Evolutionary conservation across 2,797 vertebrate genomes (phyloP).

Genomic region (Acrossocheilus wenchowensis): DNA sequence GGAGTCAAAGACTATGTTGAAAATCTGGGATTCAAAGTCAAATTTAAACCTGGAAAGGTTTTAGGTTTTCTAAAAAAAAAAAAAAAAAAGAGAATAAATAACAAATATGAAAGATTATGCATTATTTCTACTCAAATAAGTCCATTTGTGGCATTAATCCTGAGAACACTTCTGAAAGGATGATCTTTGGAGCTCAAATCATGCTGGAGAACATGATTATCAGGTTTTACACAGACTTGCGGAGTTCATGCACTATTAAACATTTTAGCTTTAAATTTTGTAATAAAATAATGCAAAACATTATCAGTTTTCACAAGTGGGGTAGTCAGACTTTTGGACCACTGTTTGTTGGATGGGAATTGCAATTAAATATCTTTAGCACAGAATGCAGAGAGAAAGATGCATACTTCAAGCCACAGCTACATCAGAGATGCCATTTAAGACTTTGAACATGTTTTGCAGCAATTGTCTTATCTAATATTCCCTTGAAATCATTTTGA

Average conservation of each 20-base stretch:
- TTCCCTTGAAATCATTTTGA: neutral
- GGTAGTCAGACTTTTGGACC: neutral
- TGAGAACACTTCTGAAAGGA: neutral
- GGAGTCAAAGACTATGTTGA: neutral
- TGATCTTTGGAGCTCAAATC: neutral
- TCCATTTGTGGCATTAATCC: neutral
- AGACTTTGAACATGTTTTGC: neutral
- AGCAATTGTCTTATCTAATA: neutral
- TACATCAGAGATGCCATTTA: neutral
- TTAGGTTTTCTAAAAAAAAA: neutral
- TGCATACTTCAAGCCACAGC: neutral
- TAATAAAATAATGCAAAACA: neutral
- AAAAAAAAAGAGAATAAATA: neutral
- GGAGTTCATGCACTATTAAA: neutral
- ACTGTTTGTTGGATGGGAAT: neutral
- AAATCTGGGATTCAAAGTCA: neutral
- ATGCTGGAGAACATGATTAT: neutral
- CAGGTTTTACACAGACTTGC: neutral
- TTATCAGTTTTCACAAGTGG: neutral
- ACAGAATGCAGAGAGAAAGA: neutral
- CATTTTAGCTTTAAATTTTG: neutral
- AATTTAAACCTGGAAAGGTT: neutral
- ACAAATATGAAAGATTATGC: too few relatives aligned
- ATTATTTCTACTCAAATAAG: neutral
- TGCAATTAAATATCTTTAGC: neutral